A percentile compares a stretch with the other conserved stretches of the same genome.
Conservation (phyloP, 2,888 invertebrate genomes). For the Petrolisthes manimaculis region DNA sequence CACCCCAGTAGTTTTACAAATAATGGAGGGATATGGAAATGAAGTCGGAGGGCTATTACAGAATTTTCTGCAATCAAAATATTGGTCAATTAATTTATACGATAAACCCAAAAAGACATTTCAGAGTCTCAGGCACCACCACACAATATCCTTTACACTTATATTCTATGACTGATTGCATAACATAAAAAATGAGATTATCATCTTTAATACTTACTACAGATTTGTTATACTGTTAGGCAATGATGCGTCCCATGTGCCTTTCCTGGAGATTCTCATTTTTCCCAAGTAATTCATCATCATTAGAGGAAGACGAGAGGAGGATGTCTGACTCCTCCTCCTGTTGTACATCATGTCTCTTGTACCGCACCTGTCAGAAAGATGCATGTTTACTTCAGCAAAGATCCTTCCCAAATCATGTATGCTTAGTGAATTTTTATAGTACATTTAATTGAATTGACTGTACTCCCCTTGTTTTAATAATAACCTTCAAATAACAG, state of each 20-base stretch:
- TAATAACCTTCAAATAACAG: no score
- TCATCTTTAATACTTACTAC: not conserved
- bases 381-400: not conserved
- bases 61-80: no score
- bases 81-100: no score
- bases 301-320: conserved; percentile 49
- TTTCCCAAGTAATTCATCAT: conserved; percentile 52
- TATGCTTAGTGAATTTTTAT: not conserved
- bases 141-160: no score
- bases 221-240: not conserved
- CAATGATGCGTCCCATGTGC: conserved; percentile 24
- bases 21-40: no score
- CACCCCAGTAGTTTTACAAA: no score
- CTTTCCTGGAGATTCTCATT: conserved; percentile 57
- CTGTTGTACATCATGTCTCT: conserved; percentile 38
- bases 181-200: no score
- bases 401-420: not conserved
- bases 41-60: no score
- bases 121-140: no score
- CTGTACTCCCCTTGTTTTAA: no score
- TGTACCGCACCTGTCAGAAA: conserved; percentile 41
- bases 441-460: not conserved
- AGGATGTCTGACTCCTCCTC: conserved; percentile 54
- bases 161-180: no score
- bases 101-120: no score